phyloP scores from a whole-genome alignment of 2,797 vertebrate species.

The Arrhamphus sclerolepis region DNA sequence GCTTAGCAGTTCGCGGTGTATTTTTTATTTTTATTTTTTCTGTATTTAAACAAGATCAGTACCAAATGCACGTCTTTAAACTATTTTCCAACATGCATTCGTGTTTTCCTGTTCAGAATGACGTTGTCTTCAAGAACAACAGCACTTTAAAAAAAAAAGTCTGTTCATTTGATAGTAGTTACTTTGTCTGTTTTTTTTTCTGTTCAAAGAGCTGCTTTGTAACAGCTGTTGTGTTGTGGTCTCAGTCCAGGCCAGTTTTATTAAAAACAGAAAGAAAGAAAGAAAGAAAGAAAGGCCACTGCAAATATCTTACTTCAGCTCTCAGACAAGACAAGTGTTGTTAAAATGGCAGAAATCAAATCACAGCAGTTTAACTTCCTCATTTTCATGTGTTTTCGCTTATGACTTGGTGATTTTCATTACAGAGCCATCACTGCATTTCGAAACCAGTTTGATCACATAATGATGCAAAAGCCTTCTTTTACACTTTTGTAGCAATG shows the following conservation, averaged over 20 bases:
- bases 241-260: constrained; percentile 7
- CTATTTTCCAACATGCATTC: too few relatives aligned
- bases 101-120: background rate
- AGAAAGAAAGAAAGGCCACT: constrained; percentile 28
- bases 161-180: constrained; percentile 22
- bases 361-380: constrained; percentile 33
- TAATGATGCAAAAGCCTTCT: constrained; percentile 2
- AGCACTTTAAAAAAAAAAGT: constrained; percentile 2
- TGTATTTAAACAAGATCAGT: too few relatives aligned
- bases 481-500: background rate
- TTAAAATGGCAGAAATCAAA: constrained; percentile 18
- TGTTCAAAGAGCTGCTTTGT: constrained; percentile 20
- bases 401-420: background rate
- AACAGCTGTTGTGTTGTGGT: constrained; percentile 18
- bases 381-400: constrained; percentile 11
- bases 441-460: constrained; percentile 13
- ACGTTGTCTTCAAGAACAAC: constrained; percentile 9
- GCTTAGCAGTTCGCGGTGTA: too few relatives aligned
- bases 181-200: constrained; percentile 18
- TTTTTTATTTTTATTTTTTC: too few relatives aligned
- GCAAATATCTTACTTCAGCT: constrained; percentile 3
- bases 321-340: background rate
- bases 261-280: too few relatives aligned
- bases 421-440: constrained; percentile 8
- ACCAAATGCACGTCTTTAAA: too few relatives aligned